A percentile compares a stretch with the other conserved stretches of the same genome.
These are phyloP conservation scores for Leptinotarsa lineolata DNA, from an alignment of 1,140 invertebrate species.

Conservation along the genomic window DNA sequence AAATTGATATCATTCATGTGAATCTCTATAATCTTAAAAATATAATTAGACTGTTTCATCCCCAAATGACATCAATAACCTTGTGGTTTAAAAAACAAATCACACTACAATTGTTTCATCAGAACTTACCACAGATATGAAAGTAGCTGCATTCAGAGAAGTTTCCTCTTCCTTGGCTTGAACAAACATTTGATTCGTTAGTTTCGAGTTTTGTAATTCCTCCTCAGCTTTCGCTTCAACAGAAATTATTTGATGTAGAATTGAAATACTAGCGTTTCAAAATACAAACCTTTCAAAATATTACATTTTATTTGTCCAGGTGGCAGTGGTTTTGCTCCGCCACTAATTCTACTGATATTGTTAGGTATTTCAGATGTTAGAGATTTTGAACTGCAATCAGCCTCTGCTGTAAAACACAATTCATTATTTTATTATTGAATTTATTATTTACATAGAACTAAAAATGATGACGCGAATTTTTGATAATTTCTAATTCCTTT, in stretches of 20 bases:
- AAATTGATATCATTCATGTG: too few relatives aligned
- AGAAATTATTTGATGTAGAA: neutral
- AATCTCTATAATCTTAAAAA: too few relatives aligned
- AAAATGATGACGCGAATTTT: neutral
- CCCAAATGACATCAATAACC: too few relatives aligned
- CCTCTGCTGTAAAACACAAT: constrained; percentile 28
- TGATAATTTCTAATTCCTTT: neutral
- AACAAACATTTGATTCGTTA: constrained; percentile 63
- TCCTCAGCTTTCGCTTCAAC: constrained; percentile 63
- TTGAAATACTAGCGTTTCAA: neutral
- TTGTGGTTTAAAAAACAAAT: neutral
- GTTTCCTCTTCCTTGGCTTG: constrained; percentile 57
- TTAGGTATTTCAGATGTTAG: constrained; percentile 66
- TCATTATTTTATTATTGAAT: neutral
- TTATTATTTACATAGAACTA: neutral
- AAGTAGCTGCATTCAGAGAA: constrained; percentile 67
- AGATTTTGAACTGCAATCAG: constrained; percentile 60
- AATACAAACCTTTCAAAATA: constrained; percentile 81
- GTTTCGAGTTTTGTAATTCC: constrained; percentile 59
- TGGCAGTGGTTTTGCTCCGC: constrained; percentile 70
- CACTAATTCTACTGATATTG: constrained; percentile 67
- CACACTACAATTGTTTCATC: neutral
- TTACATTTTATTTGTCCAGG: constrained; percentile 92
- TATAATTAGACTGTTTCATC: too few relatives aligned
- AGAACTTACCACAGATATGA: constrained; percentile 73